These are phyloP conservation scores for Ianthella basta DNA, from an alignment of 37 sponge, comb jelly and placozoan species.

Conservation along the genomic window DNA sequence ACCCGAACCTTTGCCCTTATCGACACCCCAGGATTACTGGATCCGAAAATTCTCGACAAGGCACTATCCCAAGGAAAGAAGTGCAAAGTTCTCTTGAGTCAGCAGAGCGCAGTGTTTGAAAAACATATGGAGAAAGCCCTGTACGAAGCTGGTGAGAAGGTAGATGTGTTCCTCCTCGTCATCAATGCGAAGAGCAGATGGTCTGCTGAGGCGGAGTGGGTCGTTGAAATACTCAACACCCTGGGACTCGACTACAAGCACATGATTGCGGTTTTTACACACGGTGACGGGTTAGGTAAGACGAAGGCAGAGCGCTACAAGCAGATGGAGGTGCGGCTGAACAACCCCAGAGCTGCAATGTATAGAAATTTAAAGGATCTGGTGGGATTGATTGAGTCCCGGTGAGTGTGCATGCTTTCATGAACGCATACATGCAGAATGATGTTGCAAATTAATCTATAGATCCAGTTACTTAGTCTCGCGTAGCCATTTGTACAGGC, in stretches of 20 bases:
- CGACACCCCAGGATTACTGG: slow-evolving; percentile 15
- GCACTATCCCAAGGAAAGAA: background rate
- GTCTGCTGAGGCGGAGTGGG: no score
- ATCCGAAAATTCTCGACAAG: background rate
- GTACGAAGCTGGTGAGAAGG: background rate
- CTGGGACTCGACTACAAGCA: background rate
- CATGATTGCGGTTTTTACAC: background rate
- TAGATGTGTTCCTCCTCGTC: background rate
- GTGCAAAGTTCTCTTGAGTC: no score
- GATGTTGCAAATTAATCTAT: no score
- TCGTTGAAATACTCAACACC: background rate
- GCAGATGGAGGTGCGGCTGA: background rate
- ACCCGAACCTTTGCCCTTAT: background rate
- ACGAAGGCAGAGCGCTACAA: slow-evolving; percentile 5
- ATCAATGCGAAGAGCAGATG: background rate
- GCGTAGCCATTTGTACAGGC: no score
- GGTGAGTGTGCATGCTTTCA: slow-evolving; percentile 24
- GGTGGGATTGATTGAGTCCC: background rate
- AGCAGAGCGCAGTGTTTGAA: background rate
- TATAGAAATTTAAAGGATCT: background rate
- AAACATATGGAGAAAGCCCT: background rate
- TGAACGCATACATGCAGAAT: background rate
- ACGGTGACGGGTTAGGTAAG: background rate
- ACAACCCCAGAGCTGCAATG: background rate
- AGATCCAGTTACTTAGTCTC: no score